Percentiles rank a stretch among this genome's conserved stretches.
These are phyloP conservation scores for Trissolcus basalis DNA, from an alignment of 1,140 invertebrate species.

Conservation along the genomic window DNA sequence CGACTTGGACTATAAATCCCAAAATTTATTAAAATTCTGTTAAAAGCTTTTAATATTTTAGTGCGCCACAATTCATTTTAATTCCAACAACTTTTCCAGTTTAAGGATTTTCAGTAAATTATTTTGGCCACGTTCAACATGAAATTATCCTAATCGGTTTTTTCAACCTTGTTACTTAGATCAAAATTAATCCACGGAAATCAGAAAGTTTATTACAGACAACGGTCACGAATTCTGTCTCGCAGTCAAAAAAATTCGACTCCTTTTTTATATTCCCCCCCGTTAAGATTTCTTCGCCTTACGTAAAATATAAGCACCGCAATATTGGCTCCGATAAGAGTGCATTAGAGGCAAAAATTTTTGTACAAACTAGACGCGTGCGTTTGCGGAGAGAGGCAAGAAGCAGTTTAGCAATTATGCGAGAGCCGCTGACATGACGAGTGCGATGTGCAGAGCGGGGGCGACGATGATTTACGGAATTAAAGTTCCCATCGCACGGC, in stretches of 20 bases:
- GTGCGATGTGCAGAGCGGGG: slow-evolving; percentile 35
- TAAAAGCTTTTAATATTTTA: no score
- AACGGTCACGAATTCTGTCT: slow-evolving; percentile 12
- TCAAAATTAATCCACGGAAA: no score
- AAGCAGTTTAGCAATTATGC: slow-evolving; percentile 61
- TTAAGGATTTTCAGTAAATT: no score
- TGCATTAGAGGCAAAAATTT: slow-evolving; percentile 5
- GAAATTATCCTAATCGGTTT: no score
- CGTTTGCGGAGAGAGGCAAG: slow-evolving; percentile 22
- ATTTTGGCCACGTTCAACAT: no score
- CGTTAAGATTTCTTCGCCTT: not conserved
- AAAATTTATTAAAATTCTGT: no score
- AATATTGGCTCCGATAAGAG: no score
- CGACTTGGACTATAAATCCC: no score
- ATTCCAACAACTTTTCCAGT: no score
- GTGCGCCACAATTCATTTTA: no score
- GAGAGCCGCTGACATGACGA: slow-evolving; percentile 37
- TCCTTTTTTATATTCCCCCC: no score
- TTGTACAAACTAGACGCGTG: slow-evolving; percentile 18
- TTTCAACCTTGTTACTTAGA: no score
- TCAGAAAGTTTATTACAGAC: slow-evolving; percentile 9
- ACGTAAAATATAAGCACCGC: not conserved
- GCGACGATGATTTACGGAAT: slow-evolving; percentile 54
- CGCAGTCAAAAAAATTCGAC: not conserved
- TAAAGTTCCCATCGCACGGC: slow-evolving; percentile 47